Evolutionary conservation across 2,113 vertebrate species (phyloP).

Genomic region (Scortum barcoo): DNA sequence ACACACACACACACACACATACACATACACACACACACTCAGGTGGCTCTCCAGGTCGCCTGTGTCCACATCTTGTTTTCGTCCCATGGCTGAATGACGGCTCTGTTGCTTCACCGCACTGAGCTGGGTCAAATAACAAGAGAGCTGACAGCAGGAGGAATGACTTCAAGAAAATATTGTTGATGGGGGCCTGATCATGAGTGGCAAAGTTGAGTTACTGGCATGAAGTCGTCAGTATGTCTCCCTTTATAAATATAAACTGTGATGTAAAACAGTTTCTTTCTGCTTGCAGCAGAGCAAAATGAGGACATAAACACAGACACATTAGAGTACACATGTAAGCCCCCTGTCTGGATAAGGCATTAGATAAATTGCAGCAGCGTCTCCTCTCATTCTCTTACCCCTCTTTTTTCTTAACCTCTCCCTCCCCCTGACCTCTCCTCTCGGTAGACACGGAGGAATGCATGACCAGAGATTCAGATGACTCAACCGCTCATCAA

Average conservation of each 20-base stretch:
- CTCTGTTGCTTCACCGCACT: conserved; percentile 38
- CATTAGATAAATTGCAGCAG: conserved; percentile 66
- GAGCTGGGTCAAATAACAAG: conserved; percentile 51
- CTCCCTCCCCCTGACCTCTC: conserved; percentile 57
- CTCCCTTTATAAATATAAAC: background rate
- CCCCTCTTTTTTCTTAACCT: conserved; percentile 29
- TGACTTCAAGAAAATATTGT: conserved; percentile 46
- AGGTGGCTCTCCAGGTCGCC: conserved; percentile 53
- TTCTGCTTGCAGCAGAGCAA: background rate
- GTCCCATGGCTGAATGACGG: conserved; percentile 27
- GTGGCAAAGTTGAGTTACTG: background rate
- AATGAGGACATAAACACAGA: conserved; percentile 50
- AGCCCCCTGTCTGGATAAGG: conserved; percentile 71
- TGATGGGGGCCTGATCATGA: conserved; percentile 13
- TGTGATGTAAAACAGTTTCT: conserved; percentile 4
- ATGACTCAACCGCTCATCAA: conserved; percentile 59
- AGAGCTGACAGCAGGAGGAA: conserved; percentile 16
- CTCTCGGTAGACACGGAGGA: conserved; percentile 58
- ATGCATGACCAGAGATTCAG: conserved; percentile 69
- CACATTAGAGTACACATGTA: conserved; percentile 55
- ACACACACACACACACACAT: conserved; percentile 6
- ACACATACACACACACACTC: conserved; percentile 3
- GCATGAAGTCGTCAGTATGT: background rate
- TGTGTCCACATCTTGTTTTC: conserved; percentile 44
- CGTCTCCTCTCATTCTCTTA: conserved; percentile 19